Percentiles rank a stretch among this genome's conserved stretches.
Evolutionary conservation across 2,888 invertebrate genomes (phyloP).

Genomic region (Cosmorhoe ocellata): DNA sequence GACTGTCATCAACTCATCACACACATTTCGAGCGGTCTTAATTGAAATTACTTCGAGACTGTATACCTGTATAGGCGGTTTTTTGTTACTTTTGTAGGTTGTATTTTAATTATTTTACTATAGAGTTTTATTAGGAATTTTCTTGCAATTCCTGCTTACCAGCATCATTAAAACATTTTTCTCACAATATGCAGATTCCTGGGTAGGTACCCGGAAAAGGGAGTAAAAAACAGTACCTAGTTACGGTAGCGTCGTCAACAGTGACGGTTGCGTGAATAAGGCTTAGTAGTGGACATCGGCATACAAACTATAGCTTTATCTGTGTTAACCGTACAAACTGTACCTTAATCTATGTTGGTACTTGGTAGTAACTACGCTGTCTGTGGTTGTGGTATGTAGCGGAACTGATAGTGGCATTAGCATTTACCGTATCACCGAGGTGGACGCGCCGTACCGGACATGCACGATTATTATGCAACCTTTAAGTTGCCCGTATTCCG

Average conservation of each 20-base stretch:
- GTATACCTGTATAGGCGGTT: background rate
- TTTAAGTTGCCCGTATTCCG: constrained; percentile 11
- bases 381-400: constrained; percentile 55
- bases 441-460: constrained; percentile 42
- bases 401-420: constrained; percentile 73
- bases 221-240: constrained; percentile 24
- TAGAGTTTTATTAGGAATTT: too few species aligned
- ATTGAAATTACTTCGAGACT: background rate
- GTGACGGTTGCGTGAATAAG: constrained; percentile 42
- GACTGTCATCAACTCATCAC: too few species aligned
- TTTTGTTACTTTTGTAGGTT: too few species aligned
- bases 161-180: constrained; percentile 4
- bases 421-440: constrained; percentile 67
- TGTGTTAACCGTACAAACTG: constrained; percentile 2
- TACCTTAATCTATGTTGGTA: background rate
- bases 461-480: constrained; percentile 27
- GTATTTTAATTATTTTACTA: too few species aligned
- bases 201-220: constrained; percentile 20
- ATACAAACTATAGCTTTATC: constrained; percentile 3
- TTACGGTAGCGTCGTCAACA: constrained; percentile 24
- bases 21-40: too few species aligned
- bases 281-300: constrained; percentile 33
- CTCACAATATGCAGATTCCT: constrained; percentile 20
- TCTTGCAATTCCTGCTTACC: too few species aligned
- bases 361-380: background rate